Evolutionary conservation across 2,888 invertebrate genomes (phyloP), one percentile per base, ranked within the genome.

Genomic region (Drosophila hamatofila): DNA sequence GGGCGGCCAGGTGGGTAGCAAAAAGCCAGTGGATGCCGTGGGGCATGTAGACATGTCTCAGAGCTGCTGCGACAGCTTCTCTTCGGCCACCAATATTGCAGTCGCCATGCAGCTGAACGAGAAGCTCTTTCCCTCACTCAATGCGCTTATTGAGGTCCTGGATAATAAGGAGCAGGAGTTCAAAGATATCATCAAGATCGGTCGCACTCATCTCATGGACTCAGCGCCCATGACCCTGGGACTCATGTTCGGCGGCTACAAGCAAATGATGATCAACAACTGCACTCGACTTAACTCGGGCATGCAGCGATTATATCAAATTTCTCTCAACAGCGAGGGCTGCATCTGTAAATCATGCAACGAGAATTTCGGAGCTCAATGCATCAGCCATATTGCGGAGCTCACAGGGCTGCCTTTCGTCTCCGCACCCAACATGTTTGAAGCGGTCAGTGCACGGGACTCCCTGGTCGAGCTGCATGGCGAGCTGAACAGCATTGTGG

Each of bases 11-110:
- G 93, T 98, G n/a, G 99, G 99, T 61, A 96, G 96, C 55, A 99
- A 98, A 91, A 94, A 93, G 8, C 99, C 98, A 0, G 98, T 99
- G 0, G 99, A 99, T 92, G 99, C 99, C 0, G 98, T 98, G 92
- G 98, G 98, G 92, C 99, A 99, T 93, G 99, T 99, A 55, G 99
- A 99, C 93, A 98, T 97, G 94, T 97, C 97, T 1, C 97, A 99
- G 94, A 98, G 98, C 91, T 98, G 98, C 59, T 99, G 99, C 93
- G 99, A 99, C 92, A 98, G 98, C 1, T 99, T 97, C 93, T 98
- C 99, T 1, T 97, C 99, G 0, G 99, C 99, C 0, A 98, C 98
- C 97, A 98, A 99, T 92, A 96, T 99, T 73, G 97, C 99, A 0
- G 97, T 98, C 0, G 98, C 97, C 1, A 94, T 97, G 92, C 97